phyloP scores from a whole-genome alignment of 2,113 vertebrate species.

The Phoxinus phoxinus region DNA sequence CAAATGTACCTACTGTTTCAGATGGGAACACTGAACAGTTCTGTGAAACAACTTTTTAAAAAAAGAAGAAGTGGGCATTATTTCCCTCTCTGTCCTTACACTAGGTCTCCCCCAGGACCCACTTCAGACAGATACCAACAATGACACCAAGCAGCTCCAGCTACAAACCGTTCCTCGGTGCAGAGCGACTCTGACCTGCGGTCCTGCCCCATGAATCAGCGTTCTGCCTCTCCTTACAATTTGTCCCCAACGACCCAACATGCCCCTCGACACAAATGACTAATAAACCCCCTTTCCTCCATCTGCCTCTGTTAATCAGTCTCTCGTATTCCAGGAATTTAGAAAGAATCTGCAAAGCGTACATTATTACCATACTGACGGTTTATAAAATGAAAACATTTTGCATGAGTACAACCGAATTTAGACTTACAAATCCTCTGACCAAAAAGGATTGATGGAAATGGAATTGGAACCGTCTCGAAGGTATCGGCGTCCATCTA shows the following conservation, averaged over 20 bases:
- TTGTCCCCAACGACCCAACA: neutral
- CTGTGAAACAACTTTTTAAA: neutral
- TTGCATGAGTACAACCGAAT: neutral
- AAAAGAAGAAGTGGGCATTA: neutral
- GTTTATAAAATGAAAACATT: neutral
- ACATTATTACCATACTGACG: neutral
- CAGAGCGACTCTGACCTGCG: neutral
- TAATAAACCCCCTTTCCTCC: slow-evolving; percentile 13
- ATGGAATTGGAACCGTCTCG: too few relatives aligned
- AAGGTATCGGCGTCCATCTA: too few relatives aligned
- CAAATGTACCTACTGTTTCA: neutral
- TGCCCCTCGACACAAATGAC: slow-evolving; percentile 5
- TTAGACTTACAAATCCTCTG: neutral
- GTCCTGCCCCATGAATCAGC: slow-evolving; percentile 4
- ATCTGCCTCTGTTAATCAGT: slow-evolving; percentile 27
- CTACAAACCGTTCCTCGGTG: neutral
- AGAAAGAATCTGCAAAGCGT: neutral
- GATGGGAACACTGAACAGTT: neutral
- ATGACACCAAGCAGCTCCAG: slow-evolving; percentile 12
- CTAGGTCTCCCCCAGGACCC: neutral
- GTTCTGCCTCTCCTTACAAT: neutral
- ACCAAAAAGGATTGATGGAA: neutral
- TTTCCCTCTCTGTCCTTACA: neutral
- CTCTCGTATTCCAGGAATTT: neutral
- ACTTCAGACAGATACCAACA: neutral